phyloP scores from a whole-genome alignment of 2,888 invertebrate genomes.

The Xestia ashworthii region DNA sequence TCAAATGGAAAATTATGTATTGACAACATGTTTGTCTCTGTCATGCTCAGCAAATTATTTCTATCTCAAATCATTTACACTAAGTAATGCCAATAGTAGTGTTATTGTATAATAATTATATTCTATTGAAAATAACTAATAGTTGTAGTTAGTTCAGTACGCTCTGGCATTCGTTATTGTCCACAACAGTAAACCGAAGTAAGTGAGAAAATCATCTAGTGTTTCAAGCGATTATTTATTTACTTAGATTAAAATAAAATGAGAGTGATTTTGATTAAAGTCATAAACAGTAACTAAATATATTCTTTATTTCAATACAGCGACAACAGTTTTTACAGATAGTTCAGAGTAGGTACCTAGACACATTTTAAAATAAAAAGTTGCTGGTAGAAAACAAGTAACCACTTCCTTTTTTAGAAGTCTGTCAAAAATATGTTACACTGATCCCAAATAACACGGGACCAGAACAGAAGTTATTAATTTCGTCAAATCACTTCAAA shows the following conservation, averaged over 20 bases:
- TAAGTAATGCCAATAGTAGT: not conserved
- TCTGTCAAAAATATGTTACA: too few relatives aligned
- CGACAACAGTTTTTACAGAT: too few relatives aligned
- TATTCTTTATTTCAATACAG: too few relatives aligned
- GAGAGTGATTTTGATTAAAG: conserved; percentile 39
- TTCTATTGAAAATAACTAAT: conserved; percentile 4
- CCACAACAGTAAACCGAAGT: conserved; percentile 24
- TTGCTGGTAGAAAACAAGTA: too few relatives aligned
- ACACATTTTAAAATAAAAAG: too few relatives aligned
- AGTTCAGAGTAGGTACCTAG: too few relatives aligned
- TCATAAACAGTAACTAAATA: not conserved
- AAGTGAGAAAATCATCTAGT: conserved; percentile 29
- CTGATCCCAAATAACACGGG: too few relatives aligned
- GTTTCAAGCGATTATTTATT: conserved; percentile 28
- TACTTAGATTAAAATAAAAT: conserved; percentile 32
- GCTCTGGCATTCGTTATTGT: conserved; percentile 9
- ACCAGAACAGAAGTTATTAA: too few relatives aligned
- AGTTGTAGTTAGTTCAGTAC: not conserved
- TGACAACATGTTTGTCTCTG: not conserved
- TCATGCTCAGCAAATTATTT: not conserved
- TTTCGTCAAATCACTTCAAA: too few relatives aligned
- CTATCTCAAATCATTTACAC: not conserved
- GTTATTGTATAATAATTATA: not conserved
- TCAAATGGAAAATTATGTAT: not conserved
- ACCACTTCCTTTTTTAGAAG: too few relatives aligned